These are phyloP conservation scores for Heliopora coerulea DNA, from an alignment of 92 coral and sea anemone genomes.

Conservation along the genomic window DNA sequence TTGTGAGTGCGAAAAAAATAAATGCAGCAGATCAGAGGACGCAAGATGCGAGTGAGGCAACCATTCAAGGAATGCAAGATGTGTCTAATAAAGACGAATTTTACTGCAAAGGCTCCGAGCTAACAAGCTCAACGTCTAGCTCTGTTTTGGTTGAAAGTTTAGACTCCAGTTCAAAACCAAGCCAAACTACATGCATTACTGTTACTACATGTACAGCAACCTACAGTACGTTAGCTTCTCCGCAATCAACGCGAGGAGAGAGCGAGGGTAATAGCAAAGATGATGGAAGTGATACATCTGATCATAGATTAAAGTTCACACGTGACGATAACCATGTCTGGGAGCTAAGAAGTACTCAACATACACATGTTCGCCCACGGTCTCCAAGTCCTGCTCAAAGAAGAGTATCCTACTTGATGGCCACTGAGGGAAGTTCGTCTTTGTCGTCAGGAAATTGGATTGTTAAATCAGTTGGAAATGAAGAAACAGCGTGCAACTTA, in stretches of 20 bases:
- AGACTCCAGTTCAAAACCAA: background rate
- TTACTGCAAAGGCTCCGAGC: background rate
- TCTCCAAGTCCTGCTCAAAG: slow-evolving; percentile 56
- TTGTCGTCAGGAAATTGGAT: slow-evolving; percentile 18
- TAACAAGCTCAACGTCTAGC: slow-evolving; percentile 23
- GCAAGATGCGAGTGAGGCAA: background rate
- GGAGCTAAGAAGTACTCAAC: slow-evolving; percentile 9
- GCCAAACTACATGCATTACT: slow-evolving; percentile 6
- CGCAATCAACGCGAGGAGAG: slow-evolving; percentile 13
- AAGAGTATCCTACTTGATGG: slow-evolving; percentile 90
- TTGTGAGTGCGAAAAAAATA: background rate
- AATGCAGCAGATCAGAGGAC: background rate
- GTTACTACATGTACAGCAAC: slow-evolving; percentile 26
- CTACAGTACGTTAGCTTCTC: slow-evolving; percentile 32
- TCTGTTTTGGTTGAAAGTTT: slow-evolving; percentile 31
- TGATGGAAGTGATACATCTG: slow-evolving; percentile 14
- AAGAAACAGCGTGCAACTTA: slow-evolving; percentile 2
- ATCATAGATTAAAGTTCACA: background rate
- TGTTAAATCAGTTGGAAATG: slow-evolving; percentile 9
- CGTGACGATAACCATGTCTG: slow-evolving; percentile 11
- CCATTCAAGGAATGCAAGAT: background rate
- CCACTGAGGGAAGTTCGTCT: slow-evolving; percentile 54
- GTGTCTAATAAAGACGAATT: background rate
- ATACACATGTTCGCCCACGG: slow-evolving; percentile 13
- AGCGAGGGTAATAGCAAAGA: background rate